A percentile compares a stretch with the other conserved stretches of the same genome.
These are phyloP conservation scores for Barbus barbus DNA, from an alignment of 2,113 vertebrate species.

Conservation along the genomic window DNA sequence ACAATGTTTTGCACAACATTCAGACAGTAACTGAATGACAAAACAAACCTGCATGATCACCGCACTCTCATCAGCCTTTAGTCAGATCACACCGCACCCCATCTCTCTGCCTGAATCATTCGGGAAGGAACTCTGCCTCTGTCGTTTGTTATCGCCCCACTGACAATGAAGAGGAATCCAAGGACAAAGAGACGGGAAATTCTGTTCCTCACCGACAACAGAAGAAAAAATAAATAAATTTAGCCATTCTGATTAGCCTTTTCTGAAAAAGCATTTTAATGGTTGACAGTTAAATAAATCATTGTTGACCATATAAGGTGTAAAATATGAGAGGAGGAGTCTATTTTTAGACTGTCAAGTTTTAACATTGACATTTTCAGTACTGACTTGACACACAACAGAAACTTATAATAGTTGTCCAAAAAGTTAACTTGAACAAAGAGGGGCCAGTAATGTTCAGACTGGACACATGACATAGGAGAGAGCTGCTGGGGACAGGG, in stretches of 20 bases:
- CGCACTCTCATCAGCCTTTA: neutral
- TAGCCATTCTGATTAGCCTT: neutral
- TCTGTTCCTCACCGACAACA: constrained; percentile 58
- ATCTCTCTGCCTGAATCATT: constrained; percentile 38
- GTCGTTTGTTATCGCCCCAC: constrained; percentile 67
- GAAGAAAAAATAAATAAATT: constrained; percentile 16
- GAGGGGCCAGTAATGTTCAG: constrained; percentile 7
- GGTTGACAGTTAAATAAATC: neutral
- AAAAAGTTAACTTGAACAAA: constrained; percentile 25
- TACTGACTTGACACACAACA: constrained; percentile 1
- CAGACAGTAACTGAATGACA: constrained; percentile 26
- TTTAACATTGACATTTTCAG: neutral
- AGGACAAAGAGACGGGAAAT: constrained; percentile 74
- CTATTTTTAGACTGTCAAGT: neutral
- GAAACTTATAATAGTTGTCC: neutral
- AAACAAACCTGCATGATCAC: neutral
- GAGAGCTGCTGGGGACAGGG: constrained; percentile 57
- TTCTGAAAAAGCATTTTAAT: neutral
- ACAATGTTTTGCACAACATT: constrained; percentile 33
- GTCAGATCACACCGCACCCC: constrained; percentile 29
- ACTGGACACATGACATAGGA: constrained; percentile 41
- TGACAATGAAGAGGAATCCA: constrained; percentile 74
- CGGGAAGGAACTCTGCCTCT: constrained; percentile 57
- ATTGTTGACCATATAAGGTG: neutral
- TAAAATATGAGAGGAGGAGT: neutral